Evolutionary conservation across 1,140 invertebrate genomes (phyloP).

Genomic region (Protaetia brevitarsis): DNA sequence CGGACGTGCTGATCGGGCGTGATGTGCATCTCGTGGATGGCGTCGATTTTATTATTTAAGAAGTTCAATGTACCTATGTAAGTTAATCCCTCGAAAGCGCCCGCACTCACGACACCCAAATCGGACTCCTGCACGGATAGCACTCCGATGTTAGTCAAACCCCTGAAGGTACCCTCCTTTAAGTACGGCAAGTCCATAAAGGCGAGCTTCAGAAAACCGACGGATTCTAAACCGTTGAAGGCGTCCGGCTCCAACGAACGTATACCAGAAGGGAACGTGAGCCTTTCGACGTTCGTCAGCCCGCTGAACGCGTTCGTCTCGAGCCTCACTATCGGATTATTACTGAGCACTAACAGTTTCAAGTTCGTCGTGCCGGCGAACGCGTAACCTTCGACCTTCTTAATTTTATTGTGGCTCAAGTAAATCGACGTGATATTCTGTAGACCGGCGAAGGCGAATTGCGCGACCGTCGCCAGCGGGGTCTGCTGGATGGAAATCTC

Average conservation of each 20-base stretch:
- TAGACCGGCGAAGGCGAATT: conserved; percentile 76
- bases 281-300: conserved; percentile 70
- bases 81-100: conserved; percentile 68
- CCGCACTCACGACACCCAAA: conserved; percentile 65
- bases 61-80: conserved; percentile 69
- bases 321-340: conserved; percentile 73
- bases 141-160: conserved; percentile 68
- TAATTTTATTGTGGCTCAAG: conserved; percentile 74
- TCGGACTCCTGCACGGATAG: conserved; percentile 77
- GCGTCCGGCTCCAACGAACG: conserved; percentile 70
- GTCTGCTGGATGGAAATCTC: conserved; percentile 81
- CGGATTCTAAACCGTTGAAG: conserved; percentile 74
- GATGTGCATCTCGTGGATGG: conserved; percentile 68
- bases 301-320: conserved; percentile 76
- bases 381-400: conserved; percentile 71
- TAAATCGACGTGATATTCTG: conserved; percentile 75
- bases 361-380: conserved; percentile 81
- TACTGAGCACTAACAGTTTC: conserved; percentile 67
- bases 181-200: conserved; percentile 76
- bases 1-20: conserved; percentile 65
- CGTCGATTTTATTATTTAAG: conserved; percentile 80
- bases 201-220: conserved; percentile 71
- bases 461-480: conserved; percentile 68
- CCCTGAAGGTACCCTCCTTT: conserved; percentile 68
- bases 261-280: conserved; percentile 75